These are phyloP conservation scores for Oxytorus armatus DNA, from an alignment of 2,888 invertebrate species.

Conservation along the genomic window DNA sequence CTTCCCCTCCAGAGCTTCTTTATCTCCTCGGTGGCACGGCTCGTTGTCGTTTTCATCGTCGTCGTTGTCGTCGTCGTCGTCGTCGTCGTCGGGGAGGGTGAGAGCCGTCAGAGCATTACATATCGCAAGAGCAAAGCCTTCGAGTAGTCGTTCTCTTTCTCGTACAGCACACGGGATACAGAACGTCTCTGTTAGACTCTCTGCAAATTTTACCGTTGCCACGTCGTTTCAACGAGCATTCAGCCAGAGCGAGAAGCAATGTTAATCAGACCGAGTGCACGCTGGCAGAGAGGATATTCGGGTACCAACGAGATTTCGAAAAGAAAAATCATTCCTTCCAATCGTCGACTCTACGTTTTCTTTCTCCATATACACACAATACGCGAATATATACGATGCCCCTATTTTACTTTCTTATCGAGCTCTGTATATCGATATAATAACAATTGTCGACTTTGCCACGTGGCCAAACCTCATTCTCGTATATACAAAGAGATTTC, in stretches of 20 bases:
- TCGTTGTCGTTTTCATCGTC: conserved; percentile 21
- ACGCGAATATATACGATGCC: conserved; percentile 11
- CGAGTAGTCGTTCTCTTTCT: conserved; percentile 27
- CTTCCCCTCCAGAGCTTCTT: conserved; percentile 14
- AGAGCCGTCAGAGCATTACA: conserved; percentile 15
- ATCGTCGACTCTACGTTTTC: conserved; percentile 15
- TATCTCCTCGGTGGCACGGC: conserved; percentile 24
- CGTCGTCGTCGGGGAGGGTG: conserved; percentile 19
- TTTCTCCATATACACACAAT: conserved; percentile 7
- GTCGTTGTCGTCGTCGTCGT: conserved; percentile 34
- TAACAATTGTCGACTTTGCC: conserved; percentile 8
- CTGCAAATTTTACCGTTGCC: conserved; percentile 7
- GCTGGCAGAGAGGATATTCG: conserved; percentile 7
- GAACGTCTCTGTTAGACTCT: background rate
- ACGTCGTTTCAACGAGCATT: conserved; percentile 35
- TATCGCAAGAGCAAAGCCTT: conserved; percentile 40
- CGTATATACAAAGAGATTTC: background rate
- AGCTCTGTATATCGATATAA: conserved; percentile 9
- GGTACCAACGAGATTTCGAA: conserved; percentile 20
- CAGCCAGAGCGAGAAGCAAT: conserved; percentile 51
- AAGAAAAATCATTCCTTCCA: conserved; percentile 47
- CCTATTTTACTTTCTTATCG: conserved; percentile 16
- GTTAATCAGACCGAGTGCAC: conserved; percentile 65
- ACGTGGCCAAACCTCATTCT: conserved; percentile 12
- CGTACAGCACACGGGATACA: conserved; percentile 6